Evolutionary conservation across 2,113 vertebrate species (phyloP).

Genomic region (Anoura caudifer): DNA sequence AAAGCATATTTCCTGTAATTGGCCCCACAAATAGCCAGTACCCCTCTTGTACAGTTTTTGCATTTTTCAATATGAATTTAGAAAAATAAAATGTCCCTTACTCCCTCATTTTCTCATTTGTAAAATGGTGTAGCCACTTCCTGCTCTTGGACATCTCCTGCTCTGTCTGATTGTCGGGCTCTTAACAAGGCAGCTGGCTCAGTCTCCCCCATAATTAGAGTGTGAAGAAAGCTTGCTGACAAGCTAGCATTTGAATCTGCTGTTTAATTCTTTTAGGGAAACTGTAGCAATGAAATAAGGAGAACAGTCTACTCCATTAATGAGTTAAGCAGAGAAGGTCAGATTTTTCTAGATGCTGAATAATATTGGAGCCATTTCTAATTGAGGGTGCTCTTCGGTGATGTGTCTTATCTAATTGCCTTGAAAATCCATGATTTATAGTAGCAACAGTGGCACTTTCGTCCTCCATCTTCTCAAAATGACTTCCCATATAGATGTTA

Average conservation of each 20-base stretch:
- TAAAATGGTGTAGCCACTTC: conserved; percentile 2
- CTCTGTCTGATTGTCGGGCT: neutral
- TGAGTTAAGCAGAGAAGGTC: neutral
- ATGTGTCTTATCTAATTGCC: neutral
- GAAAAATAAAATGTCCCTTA: neutral
- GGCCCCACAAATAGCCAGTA: neutral
- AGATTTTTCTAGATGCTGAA: neutral
- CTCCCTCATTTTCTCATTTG: neutral
- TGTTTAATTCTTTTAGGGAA: conserved; percentile 5
- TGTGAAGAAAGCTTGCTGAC: neutral
- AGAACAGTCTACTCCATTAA: neutral
- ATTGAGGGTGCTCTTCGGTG: neutral
- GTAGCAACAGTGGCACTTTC: neutral
- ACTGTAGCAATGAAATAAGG: neutral
- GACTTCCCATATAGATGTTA: neutral
- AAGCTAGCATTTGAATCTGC: neutral
- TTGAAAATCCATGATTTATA: neutral
- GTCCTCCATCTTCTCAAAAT: neutral
- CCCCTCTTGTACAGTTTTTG: neutral
- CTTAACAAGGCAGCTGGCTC: neutral
- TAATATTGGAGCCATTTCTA: conserved; percentile 29
- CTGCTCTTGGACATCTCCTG: neutral
- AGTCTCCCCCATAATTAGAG: neutral
- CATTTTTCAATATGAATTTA: neutral
- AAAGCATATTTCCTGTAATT: neutral